Percentiles rank a stretch among this genome's conserved stretches.
Evolutionary conservation across 2,113 vertebrate genomes (phyloP).

Genomic region (Sorex araneus): DNA sequence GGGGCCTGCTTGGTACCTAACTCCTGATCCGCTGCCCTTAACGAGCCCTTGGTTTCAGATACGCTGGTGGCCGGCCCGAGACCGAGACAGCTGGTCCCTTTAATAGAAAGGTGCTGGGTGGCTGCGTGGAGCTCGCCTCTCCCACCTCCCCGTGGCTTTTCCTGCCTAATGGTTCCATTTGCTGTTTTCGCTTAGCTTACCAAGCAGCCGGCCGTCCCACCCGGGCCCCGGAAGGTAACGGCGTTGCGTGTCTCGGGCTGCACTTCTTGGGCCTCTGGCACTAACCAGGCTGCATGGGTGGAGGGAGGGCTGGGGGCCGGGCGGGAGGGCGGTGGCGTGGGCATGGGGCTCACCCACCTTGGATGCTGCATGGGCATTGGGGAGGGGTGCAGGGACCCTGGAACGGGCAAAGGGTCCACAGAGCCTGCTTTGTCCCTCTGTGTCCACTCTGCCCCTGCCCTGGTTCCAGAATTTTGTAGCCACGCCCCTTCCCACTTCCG

Average conservation of each 20-base stretch:
- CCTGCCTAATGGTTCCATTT: slow-evolving; percentile 91
- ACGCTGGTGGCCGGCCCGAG: slow-evolving; percentile 78
- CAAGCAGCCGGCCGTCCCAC: slow-evolving; percentile 94
- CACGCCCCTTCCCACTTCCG: too few relatives aligned
- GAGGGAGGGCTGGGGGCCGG: not conserved
- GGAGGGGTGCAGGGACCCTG: slow-evolving; percentile 16
- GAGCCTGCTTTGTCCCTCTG: not conserved
- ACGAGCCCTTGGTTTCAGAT: slow-evolving; percentile 85
- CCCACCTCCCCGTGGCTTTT: slow-evolving; percentile 82
- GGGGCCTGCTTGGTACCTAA: slow-evolving; percentile 69
- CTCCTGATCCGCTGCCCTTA: slow-evolving; percentile 71
- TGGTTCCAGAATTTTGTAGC: too few relatives aligned
- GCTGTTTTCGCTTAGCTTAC: slow-evolving; percentile 96
- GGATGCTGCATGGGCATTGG: slow-evolving; percentile 73
- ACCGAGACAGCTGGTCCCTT: slow-evolving; percentile 88
- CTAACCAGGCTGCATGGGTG: slow-evolving; percentile 82
- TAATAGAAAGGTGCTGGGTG: slow-evolving; percentile 89
- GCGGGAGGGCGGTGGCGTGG: not conserved
- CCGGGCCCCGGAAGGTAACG: slow-evolving; percentile 97
- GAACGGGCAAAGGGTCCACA: not conserved
- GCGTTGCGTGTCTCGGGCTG: slow-evolving; percentile 85
- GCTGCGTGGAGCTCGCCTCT: slow-evolving; percentile 79
- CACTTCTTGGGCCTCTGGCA: slow-evolving; percentile 72
- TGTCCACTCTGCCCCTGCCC: too few relatives aligned
- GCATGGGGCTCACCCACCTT: slow-evolving; percentile 27